These are phyloP conservation scores for Gnatocerus cornutus DNA, from an alignment of 2,888 invertebrate genomes.

Conservation along the genomic window DNA sequence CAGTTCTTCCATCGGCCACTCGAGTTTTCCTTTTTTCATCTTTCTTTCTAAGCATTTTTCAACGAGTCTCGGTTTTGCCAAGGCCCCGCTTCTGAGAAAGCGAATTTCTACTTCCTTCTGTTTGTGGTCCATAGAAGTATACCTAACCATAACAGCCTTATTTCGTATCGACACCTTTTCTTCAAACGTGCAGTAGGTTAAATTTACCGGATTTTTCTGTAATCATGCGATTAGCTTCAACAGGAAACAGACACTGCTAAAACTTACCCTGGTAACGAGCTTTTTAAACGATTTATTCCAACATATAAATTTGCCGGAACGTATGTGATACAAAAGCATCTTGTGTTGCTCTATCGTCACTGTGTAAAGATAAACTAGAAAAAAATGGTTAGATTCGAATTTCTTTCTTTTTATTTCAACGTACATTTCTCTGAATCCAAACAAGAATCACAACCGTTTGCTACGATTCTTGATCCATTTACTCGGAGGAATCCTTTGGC, in stretches of 20 bases:
- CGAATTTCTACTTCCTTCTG: slow-evolving; percentile 29
- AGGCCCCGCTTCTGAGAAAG: slow-evolving; percentile 36
- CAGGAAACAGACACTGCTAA: not conserved
- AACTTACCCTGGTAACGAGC: slow-evolving; percentile 63
- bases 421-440: not conserved
- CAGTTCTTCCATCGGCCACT: not conserved
- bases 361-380: slow-evolving; percentile 38
- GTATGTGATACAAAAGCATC: slow-evolving; percentile 62
- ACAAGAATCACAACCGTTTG: slow-evolving; percentile 24
- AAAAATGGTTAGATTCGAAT: slow-evolving; percentile 2
- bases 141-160: slow-evolving; percentile 5
- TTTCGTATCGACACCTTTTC: slow-evolving; percentile 44
- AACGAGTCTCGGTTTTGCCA: slow-evolving; percentile 19
- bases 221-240: slow-evolving; percentile 22
- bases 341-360: slow-evolving; percentile 41
- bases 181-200: slow-evolving; percentile 56
- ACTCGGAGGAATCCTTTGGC: slow-evolving; percentile 60
- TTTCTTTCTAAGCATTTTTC: slow-evolving; percentile 27
- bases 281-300: slow-evolving; percentile 60
- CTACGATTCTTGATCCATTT: slow-evolving; percentile 57
- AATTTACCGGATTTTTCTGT: slow-evolving; percentile 57
- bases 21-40: too few species aligned
- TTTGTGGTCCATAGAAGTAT: slow-evolving; percentile 22
- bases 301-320: slow-evolving; percentile 63
- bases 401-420: not conserved